Evolutionary conservation across 2,888 invertebrate genomes (phyloP), one percentile per base, ranked within the genome.

Genomic region (Yponomeuta cagnagella): DNA sequence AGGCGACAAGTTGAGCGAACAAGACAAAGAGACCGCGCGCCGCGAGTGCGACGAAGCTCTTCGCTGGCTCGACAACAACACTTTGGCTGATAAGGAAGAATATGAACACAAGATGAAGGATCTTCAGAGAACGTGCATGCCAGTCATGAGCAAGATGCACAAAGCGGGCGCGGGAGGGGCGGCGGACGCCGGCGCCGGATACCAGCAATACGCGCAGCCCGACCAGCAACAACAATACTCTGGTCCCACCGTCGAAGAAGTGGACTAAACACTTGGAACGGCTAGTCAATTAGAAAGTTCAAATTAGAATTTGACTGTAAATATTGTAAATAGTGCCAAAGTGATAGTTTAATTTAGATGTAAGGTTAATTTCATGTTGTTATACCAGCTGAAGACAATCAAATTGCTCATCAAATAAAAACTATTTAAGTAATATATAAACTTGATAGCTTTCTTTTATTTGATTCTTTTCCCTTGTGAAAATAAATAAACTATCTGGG

Each of bases 41-140:
- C 82, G 79, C 1, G 88, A 89, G 73, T 95, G 95, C 76, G 93
- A 94, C 9, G 94, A 94, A 64, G 90, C 94, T 33, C 81, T 96
- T 70, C 90, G 89, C 73, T 96, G 96, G 96, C 85, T 97, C 75
- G 96, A 96, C 81, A 86, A 89, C 79, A 96, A 94, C 86, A 93
- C 91, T 63, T 88, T 92, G 75, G 95, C 94, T 9, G 95, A 94
- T 72, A 94, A 93, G 79, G 95, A 93, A 8, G 95, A 94, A 80
- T 94, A 90, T 77, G 94, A 95, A 73, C 91, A 94, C 77, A 93
- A 92, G 75, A 79, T 94, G 75, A 92, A 93, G 74, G 94, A 95
- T 72, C 72, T 95, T 52, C 93, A 94, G 77, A 89, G 88, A 71
- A 83, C 88, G 15, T 94, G 94, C 77, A 91, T 80, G 81, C 95